Evolutionary conservation across 2,888 invertebrate genomes (phyloP), one percentile per base, ranked within the genome.

Genomic region (Noctua comes): DNA sequence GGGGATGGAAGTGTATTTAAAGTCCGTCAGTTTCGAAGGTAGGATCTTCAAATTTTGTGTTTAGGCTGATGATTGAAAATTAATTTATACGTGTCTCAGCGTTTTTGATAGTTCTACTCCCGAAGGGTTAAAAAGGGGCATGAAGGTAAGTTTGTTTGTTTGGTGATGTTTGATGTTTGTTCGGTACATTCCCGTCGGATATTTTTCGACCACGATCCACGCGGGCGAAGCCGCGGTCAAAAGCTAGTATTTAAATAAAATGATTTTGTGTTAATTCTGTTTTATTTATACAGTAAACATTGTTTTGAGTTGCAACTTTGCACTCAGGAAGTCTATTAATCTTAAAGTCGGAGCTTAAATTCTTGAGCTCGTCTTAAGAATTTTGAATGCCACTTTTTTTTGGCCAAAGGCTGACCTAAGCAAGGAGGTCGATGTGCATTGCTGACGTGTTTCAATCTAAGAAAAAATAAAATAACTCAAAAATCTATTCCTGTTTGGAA

Each of bases 331-430:
- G 75, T 64, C 51, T 46, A 81, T 78, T 43, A 54, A 82, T 64
- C 36, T 64, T 75, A 54, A 54, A 81, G 43, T 78, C 43, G 36
- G 1, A 43, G n/a, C 51, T 51, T 51, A 62, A 80, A 80, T 78
- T 78, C 72, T 80, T 51, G 73, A 78, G 31, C 43, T 36, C 74
- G 21, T 24, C 36, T 76, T 46, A 48, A 76, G 59, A 76, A 76
- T 54, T 31, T 76, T 51, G 43, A 73, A 73, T 62, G 51, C 13
- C 27, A 46, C 18, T 75, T 81, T 59, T 31, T 75, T 64, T 75
- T 82, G 64, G 78, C 27, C 78, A 78, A 18, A 75, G 36, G 7
- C 54, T 64, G 78, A 64, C 82, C 64, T 54, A 46, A 27, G 43
- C 43, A 18, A 43, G 51, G 24, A 46, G 27, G 74, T 46, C 27